Conservation (phyloP, 1,140 invertebrate species). For the Diorhabda elongata region DNA sequence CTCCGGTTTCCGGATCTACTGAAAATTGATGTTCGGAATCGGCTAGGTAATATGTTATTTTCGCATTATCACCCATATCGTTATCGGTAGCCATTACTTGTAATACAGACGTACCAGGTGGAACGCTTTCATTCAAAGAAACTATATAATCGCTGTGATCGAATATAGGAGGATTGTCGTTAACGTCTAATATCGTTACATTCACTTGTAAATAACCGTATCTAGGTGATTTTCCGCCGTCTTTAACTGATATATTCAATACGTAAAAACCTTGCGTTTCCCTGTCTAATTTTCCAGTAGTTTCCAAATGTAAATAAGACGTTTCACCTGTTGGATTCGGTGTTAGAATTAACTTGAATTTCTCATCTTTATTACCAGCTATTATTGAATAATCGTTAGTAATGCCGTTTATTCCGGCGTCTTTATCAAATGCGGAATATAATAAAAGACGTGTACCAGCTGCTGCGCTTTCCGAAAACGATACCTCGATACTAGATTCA, state of each 20-base stretch:
- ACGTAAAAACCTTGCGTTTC: conserved; percentile 79
- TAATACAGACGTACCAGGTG: conserved; percentile 78
- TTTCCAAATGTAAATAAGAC: conserved; percentile 86
- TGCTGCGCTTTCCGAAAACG: conserved; percentile 87
- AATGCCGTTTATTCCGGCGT: conserved; percentile 81
- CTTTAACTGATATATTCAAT: conserved; percentile 84
- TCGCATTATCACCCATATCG: conserved; percentile 89
- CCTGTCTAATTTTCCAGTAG: conserved; percentile 82
- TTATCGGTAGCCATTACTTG: conserved; percentile 89
- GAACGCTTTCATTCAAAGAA: conserved; percentile 85
- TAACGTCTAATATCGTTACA: conserved; percentile 86
- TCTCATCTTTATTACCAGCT: conserved; percentile 79
- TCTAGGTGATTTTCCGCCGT: conserved; percentile 75
- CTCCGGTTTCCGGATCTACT: conserved; percentile 83
- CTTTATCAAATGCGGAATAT: conserved; percentile 82
- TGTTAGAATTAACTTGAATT: conserved; percentile 81
- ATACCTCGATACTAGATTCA: conserved; percentile 76
- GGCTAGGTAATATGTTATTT: conserved; percentile 82
- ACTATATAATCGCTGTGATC: conserved; percentile 90
- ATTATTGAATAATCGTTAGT: conserved; percentile 84
- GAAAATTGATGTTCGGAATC: conserved; percentile 81
- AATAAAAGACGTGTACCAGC: conserved; percentile 78
- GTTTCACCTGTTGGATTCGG: conserved; percentile 84
- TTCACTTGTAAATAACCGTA: conserved; percentile 85
- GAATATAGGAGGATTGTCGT: conserved; percentile 92